Conservation (phyloP, 1,140 invertebrate species). For the Drosophila parabipectinata region DNA sequence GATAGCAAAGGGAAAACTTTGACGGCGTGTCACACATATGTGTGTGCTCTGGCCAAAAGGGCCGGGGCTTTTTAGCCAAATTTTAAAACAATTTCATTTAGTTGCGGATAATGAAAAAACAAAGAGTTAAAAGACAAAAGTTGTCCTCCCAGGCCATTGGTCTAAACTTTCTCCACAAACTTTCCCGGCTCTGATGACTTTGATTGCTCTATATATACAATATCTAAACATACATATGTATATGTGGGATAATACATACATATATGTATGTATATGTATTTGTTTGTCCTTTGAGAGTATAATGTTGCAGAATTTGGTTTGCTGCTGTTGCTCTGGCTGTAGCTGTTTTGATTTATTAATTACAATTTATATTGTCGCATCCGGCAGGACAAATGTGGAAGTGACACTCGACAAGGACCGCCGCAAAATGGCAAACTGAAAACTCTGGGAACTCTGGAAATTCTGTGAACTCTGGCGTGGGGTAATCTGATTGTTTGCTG, state of each 20-base stretch:
- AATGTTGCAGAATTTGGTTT: slow-evolving; percentile 43
- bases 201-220: slow-evolving; percentile 20
- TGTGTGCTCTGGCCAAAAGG: slow-evolving; percentile 8
- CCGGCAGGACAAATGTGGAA: slow-evolving; percentile 27
- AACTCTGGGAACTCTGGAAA: background rate
- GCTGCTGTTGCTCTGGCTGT: slow-evolving; percentile 39
- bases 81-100: slow-evolving; percentile 69
- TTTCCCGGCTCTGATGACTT: slow-evolving; percentile 20
- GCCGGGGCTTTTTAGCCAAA: slow-evolving; percentile 42
- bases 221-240: background rate
- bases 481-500: no score
- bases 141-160: slow-evolving; percentile 33
- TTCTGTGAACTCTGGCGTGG: no score
- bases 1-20: slow-evolving; percentile 34
- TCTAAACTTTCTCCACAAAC: slow-evolving; percentile 27
- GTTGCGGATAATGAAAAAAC: slow-evolving; percentile 44
- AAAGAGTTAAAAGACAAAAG: slow-evolving; percentile 32
- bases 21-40: slow-evolving; percentile 7
- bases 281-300: slow-evolving; percentile 17
- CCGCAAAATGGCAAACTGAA: background rate
- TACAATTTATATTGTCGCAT: slow-evolving; percentile 74
- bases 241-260: background rate
- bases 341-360: slow-evolving; percentile 76
- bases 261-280: no score
- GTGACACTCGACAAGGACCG: slow-evolving; percentile 41